These are phyloP conservation scores for Euthynnus affinis DNA, from an alignment of 2,797 vertebrate genomes.

Conservation along the genomic window DNA sequence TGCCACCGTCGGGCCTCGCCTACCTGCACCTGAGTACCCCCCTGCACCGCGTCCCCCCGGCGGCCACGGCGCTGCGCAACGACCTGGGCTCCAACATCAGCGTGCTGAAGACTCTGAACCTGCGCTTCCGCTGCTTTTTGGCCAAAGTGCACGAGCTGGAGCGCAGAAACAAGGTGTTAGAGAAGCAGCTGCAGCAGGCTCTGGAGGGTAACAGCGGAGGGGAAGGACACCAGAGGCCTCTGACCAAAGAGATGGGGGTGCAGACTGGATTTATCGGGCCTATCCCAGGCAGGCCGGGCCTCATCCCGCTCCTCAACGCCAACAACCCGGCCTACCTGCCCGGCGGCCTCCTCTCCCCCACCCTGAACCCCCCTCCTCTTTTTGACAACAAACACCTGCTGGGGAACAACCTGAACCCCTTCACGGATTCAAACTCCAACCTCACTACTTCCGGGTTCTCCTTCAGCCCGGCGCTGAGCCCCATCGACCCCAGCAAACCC, in stretches of 20 bases:
- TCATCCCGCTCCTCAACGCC: constrained; percentile 68
- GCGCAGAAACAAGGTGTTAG: constrained; percentile 92
- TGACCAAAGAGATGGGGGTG: constrained; percentile 87
- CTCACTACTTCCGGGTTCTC: constrained; percentile 47
- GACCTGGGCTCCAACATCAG: constrained; percentile 95
- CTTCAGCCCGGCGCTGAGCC: constrained; percentile 66
- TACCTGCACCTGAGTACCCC: constrained; percentile 76
- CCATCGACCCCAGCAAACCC: constrained; percentile 59
- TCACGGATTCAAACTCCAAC: constrained; percentile 76
- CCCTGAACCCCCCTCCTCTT: constrained; percentile 65
- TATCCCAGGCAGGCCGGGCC: constrained; percentile 72
- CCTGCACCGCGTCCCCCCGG: constrained; percentile 73
- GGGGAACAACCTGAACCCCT: constrained; percentile 36
- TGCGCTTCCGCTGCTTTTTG: constrained; percentile 94
- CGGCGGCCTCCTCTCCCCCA: constrained; percentile 75
- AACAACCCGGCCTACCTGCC: constrained; percentile 76
- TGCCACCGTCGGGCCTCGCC: constrained; percentile 73
- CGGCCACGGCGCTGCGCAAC: constrained; percentile 91
- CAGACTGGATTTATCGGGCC: constrained; percentile 89
- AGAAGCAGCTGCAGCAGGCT: constrained; percentile 93
- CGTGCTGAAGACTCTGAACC: constrained; percentile 93
- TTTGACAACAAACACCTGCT: constrained; percentile 59
- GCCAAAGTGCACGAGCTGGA: constrained; percentile 95
- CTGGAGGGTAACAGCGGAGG: constrained; percentile 74
- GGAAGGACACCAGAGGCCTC: constrained; percentile 69